Conservation (phyloP, 2,113 vertebrate genomes). For the Benitochromis conjunctus region DNA sequence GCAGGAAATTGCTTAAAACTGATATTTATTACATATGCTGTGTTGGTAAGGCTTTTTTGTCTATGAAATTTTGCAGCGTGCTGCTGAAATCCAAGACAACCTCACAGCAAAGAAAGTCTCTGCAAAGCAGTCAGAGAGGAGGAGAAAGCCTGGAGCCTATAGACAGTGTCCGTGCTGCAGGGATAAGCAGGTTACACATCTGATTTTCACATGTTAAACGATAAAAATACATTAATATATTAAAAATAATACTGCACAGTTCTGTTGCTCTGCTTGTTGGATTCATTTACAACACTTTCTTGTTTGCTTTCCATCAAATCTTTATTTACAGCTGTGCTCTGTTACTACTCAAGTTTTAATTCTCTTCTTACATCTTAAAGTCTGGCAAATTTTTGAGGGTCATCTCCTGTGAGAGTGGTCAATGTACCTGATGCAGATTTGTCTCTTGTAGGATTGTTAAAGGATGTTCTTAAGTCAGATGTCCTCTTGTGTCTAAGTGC, state of each 20-base stretch:
- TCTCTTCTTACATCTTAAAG: not conserved
- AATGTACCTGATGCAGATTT: not conserved
- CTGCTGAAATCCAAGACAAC: rapidly evolving
- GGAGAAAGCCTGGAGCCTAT: not conserved
- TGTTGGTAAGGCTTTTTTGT: not conserved
- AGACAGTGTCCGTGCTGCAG: not conserved
- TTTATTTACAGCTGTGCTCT: too few relatives aligned
- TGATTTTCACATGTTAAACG: not conserved
- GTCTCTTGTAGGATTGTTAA: not conserved
- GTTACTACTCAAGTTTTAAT: rapidly evolving
- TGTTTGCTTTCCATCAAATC: not conserved
- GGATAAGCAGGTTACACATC: not conserved
- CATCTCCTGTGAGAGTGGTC: not conserved
- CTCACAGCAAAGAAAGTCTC: not conserved
- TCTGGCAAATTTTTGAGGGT: not conserved
- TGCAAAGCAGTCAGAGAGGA: not conserved
- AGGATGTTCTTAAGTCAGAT: not conserved
- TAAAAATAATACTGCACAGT: not conserved
- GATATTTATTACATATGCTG: not conserved
- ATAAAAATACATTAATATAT: not conserved
- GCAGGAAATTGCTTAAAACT: not conserved
- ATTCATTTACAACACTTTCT: not conserved
- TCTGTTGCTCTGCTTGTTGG: not conserved
- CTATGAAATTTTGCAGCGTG: not conserved
- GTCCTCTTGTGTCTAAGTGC: too few relatives aligned